These are phyloP conservation scores for Drosophila engyochracea DNA, from an alignment of 2,888 invertebrate species.

Conservation along the genomic window DNA sequence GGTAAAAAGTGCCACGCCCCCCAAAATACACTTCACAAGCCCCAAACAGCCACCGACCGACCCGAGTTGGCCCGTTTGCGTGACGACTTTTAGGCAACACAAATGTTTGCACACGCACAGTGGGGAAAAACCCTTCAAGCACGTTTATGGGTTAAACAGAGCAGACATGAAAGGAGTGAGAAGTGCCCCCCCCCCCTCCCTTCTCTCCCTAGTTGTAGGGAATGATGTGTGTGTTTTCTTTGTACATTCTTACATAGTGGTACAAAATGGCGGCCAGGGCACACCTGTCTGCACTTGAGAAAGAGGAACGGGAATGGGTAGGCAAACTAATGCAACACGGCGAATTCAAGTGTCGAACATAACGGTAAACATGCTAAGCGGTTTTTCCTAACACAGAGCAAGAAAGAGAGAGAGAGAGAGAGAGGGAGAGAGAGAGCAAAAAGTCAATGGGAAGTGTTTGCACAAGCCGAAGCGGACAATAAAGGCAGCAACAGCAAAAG, in stretches of 20 bases:
- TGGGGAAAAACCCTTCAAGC: conserved; percentile 38
- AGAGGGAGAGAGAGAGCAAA: conserved; percentile 31
- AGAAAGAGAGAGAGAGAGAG: conserved; percentile 2
- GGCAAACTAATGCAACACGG: conserved; percentile 77
- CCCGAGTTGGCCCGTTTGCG: conserved; percentile 43
- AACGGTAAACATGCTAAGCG: conserved; percentile 78
- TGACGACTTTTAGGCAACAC: conserved; percentile 39
- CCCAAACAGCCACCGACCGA: neutral
- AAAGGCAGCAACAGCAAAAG: conserved; percentile 27
- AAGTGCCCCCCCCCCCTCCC: neutral
- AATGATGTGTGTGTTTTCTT: conserved; percentile 18
- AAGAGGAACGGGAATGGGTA: conserved; percentile 50
- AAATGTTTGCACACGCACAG: conserved; percentile 31
- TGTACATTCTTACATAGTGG: conserved; percentile 23
- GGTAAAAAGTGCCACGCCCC: neutral
- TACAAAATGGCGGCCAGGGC: conserved; percentile 56
- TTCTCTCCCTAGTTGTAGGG: neutral
- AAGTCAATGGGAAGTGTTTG: conserved; percentile 76
- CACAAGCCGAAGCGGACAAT: conserved; percentile 54
- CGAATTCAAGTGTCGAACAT: conserved; percentile 77
- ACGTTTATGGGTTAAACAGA: conserved; percentile 74
- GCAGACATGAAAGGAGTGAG: conserved; percentile 57
- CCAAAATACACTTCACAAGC: conserved; percentile 25
- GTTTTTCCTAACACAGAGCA: conserved; percentile 45
- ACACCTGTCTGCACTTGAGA: conserved; percentile 66